Evolutionary conservation across 2,888 invertebrate genomes (phyloP), one percentile per base, ranked within the genome.

Genomic region (Sicus ferrugineus): DNA sequence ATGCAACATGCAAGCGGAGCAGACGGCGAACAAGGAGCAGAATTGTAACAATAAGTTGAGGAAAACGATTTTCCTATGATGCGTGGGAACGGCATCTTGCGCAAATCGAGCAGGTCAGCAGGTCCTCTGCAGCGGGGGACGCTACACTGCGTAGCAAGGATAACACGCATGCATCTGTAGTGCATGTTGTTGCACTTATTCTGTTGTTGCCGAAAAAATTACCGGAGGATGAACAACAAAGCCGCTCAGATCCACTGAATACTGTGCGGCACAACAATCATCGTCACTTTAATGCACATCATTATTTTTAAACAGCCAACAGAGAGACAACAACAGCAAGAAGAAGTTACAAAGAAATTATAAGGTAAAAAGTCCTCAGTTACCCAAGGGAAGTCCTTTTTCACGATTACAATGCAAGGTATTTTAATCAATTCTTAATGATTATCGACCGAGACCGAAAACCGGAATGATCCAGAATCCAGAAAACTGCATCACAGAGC

Each of bases 11-110:
- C 42, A 42, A 42, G 42, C 16, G n/a, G n/a, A 4, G 4, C 42
- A 14, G 14, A 16, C 14, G 42, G 16, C 14, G 42, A 42, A 42
- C 14, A 42, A 42, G 42, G 2, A 42, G 42, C 42, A 38, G 42
- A 42, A 42, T 9, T 3, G 3, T n/a, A 56, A 42, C 48, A 28
- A 38, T 31, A 54, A 52, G 23, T n/a, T 19, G 28, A 48, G 23
- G 59, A 48, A 48, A 61, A 58, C 14, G 26, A 58, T 61, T 52
- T 52, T 59, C 34, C 23, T 31, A 48, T 59, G 52, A 62, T 68
- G 75, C 79, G 79, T 79, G 79, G 80, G 79, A 79, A 79, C 77
- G 72, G 70, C 76, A 76, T 73, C 79, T 80, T 80, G 80, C 80
- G 80, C 66, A 80, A 79, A 69, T 63, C 30, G 62, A 62, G 48